Conservation (phyloP, 2,113 vertebrate species). For the Rafetus swinhoei region DNA sequence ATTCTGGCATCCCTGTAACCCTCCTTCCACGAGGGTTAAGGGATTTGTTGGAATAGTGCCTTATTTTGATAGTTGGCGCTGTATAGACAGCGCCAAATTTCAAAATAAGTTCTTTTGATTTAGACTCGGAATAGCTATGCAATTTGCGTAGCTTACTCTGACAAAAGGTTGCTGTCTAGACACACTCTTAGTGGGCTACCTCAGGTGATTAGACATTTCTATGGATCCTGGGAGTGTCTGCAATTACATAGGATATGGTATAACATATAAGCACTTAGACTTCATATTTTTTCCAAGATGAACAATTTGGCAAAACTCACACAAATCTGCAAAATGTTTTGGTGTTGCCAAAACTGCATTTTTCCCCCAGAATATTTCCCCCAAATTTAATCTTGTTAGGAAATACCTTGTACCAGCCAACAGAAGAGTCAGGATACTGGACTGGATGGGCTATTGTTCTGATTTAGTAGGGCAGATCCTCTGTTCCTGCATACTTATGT, state of each 20-base stretch:
- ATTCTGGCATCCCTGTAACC: no score
- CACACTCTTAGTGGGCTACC: not conserved
- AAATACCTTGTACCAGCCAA: not conserved
- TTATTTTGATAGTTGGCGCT: no score
- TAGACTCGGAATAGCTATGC: no score
- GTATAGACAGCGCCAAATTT: no score
- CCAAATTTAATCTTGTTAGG: not conserved
- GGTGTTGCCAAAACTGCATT: not conserved
- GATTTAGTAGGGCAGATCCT: not conserved
- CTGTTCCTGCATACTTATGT: not conserved
- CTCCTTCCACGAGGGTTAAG: no score
- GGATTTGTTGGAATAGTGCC: no score
- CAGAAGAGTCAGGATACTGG: not conserved
- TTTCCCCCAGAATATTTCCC: no score
- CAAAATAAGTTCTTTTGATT: no score
- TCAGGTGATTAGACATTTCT: not conserved
- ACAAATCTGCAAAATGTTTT: not conserved
- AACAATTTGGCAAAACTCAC: not conserved
- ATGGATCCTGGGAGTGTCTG: not conserved
- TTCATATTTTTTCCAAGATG: not conserved
- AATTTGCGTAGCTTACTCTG: no score
- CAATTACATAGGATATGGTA: not conserved
- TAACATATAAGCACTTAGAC: not conserved
- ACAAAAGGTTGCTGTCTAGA: no score
- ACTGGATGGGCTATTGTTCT: not conserved